A percentile compares a stretch with the other conserved stretches of the same genome.
Evolutionary conservation across 2,797 vertebrate genomes (phyloP).

Genomic region (Oryzias sinensis): DNA sequence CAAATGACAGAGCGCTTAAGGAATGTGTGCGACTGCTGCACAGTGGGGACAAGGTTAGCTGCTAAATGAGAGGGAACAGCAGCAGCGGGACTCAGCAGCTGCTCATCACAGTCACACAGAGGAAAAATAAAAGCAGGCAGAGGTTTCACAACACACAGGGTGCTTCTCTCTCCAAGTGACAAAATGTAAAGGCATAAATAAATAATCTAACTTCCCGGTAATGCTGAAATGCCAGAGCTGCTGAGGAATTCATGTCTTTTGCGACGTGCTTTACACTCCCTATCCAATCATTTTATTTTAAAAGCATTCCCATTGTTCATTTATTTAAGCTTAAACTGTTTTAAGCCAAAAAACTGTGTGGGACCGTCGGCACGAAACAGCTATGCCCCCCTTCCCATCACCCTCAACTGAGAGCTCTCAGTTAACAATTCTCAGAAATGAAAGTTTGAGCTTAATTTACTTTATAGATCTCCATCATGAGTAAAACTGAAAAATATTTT

Average conservation of each 20-base stretch:
- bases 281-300: background rate
- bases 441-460: no score
- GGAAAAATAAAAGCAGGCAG: slow-evolving; percentile 44
- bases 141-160: slow-evolving; percentile 62
- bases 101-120: slow-evolving; percentile 46
- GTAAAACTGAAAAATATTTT: no score
- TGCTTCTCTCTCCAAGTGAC: slow-evolving; percentile 36
- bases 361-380: no score
- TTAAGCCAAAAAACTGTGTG: slow-evolving; percentile 28
- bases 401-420: no score
- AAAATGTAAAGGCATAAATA: slow-evolving; percentile 40
- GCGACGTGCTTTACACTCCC: slow-evolving; percentile 37
- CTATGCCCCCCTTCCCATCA: no score
- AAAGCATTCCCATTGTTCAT: slow-evolving; percentile 22
- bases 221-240: slow-evolving; percentile 30
- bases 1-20: slow-evolving; percentile 62
- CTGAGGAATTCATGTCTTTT: slow-evolving; percentile 42
- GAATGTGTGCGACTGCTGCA: slow-evolving; percentile 70
- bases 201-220: slow-evolving; percentile 52
- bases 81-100: slow-evolving; percentile 61
- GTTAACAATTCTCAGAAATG: no score
- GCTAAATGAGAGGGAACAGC: slow-evolving; percentile 64
- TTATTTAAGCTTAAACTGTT: slow-evolving; percentile 18
- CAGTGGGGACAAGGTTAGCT: slow-evolving; percentile 53
- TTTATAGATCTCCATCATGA: no score